Base-by-base conservation (phyloP, 2,797 vertebrate genomes). In the Lepilemur ruficaudatus region DNA sequence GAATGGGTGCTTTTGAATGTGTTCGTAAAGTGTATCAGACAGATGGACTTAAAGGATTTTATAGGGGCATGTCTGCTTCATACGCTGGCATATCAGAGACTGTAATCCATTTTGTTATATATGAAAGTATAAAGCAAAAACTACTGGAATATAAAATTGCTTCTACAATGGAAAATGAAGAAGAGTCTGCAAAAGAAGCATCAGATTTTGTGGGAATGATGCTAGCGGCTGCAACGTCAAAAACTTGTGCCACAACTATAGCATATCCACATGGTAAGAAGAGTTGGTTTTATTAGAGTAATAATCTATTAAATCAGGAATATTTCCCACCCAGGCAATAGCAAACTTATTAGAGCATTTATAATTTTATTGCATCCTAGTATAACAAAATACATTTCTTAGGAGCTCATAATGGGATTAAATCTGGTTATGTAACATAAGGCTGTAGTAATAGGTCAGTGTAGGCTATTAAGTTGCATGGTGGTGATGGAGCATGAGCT, bases 51-150 rank as follows among this genome's bases (percentile, higher is more conserved):
- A 99, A 98, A 97, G 99, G 99, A 91, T 99, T 99, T 99, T 99
- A 99, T 98, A 98, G 99, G 93, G 99, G 99, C 97, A 99, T 99
- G 99, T 99, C 99, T 0, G 99, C 99, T 18, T 99, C 99, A 0
- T 99, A 99, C 0, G 99, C 99, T 23, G 99, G 99, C 98, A 99
- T 99, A 98, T 99, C 99, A 79, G 99, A 99, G 99, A 99, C 99
- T 96, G 99, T 99, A 93, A 99, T 99, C 98, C 99, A 99, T 97
- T 99, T 99, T 97, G 99, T 99, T 98, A 99, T 99, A 98, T 99
- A 99, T 97, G 99, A 99, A 98, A 99, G 99, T 98, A 99, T 99
- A 99, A 99, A 99, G 95, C 99, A 99, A 67, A 99, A 98, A 97
- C 98, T 99, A 48, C 97, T 99, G 97, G 99, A 99, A 97, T 97